Base-by-base conservation (phyloP, 1,140 invertebrate genomes). In the Drosophila sturtevanti region DNA sequence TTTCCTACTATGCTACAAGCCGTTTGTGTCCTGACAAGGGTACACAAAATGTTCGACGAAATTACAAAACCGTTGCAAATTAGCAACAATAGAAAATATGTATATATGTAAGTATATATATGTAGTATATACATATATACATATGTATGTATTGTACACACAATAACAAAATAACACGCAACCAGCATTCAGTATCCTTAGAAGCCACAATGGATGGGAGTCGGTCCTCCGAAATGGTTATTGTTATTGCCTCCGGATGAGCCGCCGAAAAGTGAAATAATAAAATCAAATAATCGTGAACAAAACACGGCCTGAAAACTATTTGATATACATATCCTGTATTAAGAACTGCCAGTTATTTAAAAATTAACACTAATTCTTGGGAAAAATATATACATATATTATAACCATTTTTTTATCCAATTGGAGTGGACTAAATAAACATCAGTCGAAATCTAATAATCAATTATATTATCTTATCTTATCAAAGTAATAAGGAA, bases 21-120 rank as follows among this genome's bases (percentile, higher is more conserved):
- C 14, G 1, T 1, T 34, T 44, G 54, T 52, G 52, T 66, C 70
- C 65, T 51, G 59, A 66, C 62, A 69, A 62, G 65, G 55, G 62
- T 48, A 63, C 59, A 79, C 66, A 68, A 85, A 80, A 65, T 79
- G 80, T 60, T 62, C 27, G 37, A 59, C 68, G 68, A 51, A 80
- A 80, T 80, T 73, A 84, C 81, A 85, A 54, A 77, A 77, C 81
- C 81, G 73, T 80, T 77, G 59, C 81, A 85, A 86, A 85, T 85
- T 86, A 81, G 77, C 66, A 51, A 77, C 68, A 74, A 74, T 70
- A 55, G 60, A 64, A 55, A 48, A 56, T 34, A 31, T 6, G 4
- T 24, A 24, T 4, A 31, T 31, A 31, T 31, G 7, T 31, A 6
- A 6, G 27, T 6, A 31, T 31, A n/a, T n/a, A n/a, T n/a, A n/a